phyloP scores from a whole-genome alignment of 2,797 vertebrate species.

The Odontamblyopus rebecca region DNA sequence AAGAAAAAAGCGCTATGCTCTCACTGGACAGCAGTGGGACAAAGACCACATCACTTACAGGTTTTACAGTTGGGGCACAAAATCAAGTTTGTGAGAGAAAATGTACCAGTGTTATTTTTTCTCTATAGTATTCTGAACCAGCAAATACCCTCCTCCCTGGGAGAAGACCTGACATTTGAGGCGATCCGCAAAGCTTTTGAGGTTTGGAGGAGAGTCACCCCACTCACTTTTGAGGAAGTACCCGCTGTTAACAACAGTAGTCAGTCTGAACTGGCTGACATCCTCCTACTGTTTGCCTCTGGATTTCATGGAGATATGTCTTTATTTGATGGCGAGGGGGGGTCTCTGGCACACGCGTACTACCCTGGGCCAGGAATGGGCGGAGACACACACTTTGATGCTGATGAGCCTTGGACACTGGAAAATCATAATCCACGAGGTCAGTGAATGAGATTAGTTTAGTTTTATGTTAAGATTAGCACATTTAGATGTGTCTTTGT shows the following conservation, averaged over 20 bases:
- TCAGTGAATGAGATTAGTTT: slow-evolving; percentile 42
- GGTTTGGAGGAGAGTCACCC: slow-evolving; percentile 86
- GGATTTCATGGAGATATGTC: slow-evolving; percentile 97
- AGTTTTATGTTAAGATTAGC: not conserved
- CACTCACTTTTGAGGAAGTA: slow-evolving; percentile 86
- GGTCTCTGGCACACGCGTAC: slow-evolving; percentile 96
- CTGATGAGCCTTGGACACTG: slow-evolving; percentile 94
- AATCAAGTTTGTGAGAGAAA: not conserved
- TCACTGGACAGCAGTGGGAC: slow-evolving; percentile 78
- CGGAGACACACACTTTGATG: slow-evolving; percentile 93
- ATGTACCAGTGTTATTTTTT: not conserved
- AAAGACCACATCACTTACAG: slow-evolving; percentile 78
- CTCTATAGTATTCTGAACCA: slow-evolving; percentile 86
- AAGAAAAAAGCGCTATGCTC: slow-evolving; percentile 84
- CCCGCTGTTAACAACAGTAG: slow-evolving; percentile 78
- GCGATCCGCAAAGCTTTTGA: slow-evolving; percentile 85
- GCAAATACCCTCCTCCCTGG: slow-evolving; percentile 80
- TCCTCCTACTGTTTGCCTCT: slow-evolving; percentile 92
- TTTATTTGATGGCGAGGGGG: slow-evolving; percentile 90
- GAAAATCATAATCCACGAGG: slow-evolving; percentile 84
- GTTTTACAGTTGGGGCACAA: slow-evolving; percentile 33
- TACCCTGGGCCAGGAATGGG: slow-evolving; percentile 95
- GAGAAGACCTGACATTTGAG: slow-evolving; percentile 73
- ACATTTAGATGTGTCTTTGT: not conserved
- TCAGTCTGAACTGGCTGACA: slow-evolving; percentile 82